phyloP scores from a whole-genome alignment of 2,797 vertebrate genomes.

The Silurus aristotelis region DNA sequence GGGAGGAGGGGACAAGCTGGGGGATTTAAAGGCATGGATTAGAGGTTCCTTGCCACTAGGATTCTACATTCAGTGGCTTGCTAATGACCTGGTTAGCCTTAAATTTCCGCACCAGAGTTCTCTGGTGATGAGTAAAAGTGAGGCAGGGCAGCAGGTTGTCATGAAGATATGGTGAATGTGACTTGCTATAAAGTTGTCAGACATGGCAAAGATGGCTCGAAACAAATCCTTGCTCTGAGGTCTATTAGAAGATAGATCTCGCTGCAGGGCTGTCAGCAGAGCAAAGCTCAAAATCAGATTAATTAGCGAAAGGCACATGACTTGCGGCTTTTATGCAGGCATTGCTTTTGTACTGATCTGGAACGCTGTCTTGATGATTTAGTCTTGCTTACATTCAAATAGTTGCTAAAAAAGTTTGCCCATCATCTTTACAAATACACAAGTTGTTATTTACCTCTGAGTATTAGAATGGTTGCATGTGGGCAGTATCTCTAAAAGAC shows the following conservation, averaged over 20 bases:
- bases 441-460: slow-evolving; percentile 7
- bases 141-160: not conserved
- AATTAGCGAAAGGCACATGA: slow-evolving; percentile 68
- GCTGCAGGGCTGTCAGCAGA: slow-evolving; percentile 51
- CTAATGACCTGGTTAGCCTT: slow-evolving; percentile 40
- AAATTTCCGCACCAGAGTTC: not conserved
- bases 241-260: slow-evolving; percentile 63
- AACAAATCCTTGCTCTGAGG: slow-evolving; percentile 37
- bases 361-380: slow-evolving; percentile 22
- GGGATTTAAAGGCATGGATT: slow-evolving; percentile 42
- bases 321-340: slow-evolving; percentile 65
- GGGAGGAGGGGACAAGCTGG: slow-evolving; percentile 26
- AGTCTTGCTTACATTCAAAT: slow-evolving; percentile 32
- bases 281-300: slow-evolving; percentile 74
- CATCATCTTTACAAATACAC: slow-evolving; percentile 17
- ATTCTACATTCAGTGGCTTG: slow-evolving; percentile 22
- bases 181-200: slow-evolving; percentile 26
- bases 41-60: slow-evolving; percentile 41
- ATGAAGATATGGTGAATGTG: slow-evolving; percentile 24
- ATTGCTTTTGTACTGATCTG: slow-evolving; percentile 40
- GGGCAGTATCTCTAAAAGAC: slow-evolving; percentile 20
- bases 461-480: slow-evolving; percentile 12
- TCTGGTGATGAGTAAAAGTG: not conserved
- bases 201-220: slow-evolving; percentile 26
- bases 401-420: not conserved